phyloP scores from a whole-genome alignment of 2,888 invertebrate species.

The Pandemis cinnamomeana region DNA sequence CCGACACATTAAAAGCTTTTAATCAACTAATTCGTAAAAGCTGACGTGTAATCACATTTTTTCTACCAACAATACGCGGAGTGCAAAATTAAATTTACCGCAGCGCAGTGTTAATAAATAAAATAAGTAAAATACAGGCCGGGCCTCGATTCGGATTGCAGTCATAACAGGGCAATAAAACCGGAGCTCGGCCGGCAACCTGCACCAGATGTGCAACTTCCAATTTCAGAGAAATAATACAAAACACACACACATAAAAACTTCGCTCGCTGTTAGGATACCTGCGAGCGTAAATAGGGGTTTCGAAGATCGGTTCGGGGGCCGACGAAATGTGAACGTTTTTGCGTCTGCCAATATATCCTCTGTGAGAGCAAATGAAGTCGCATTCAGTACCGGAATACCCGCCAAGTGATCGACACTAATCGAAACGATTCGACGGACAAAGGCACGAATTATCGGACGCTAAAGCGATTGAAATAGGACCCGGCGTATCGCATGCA shows the following conservation, averaged over 20 bases:
- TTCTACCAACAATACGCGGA: constrained; percentile 56
- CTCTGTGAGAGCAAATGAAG: constrained; percentile 37
- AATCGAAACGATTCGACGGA: constrained; percentile 22
- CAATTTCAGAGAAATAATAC: constrained; percentile 71
- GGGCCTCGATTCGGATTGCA: constrained; percentile 67
- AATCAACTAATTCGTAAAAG: constrained; percentile 35
- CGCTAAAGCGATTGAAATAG: constrained; percentile 25
- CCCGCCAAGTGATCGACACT: constrained; percentile 12
- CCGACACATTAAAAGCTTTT: constrained; percentile 37
- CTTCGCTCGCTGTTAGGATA: constrained; percentile 66
- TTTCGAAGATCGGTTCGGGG: constrained; percentile 67
- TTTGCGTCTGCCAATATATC: constrained; percentile 48
- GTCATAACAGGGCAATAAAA: constrained; percentile 77
- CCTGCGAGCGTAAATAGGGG: constrained; percentile 75
- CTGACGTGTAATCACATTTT: constrained; percentile 51
- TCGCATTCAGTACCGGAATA: constrained; percentile 13
- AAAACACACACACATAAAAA: constrained; percentile 65
- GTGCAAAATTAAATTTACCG: constrained; percentile 63
- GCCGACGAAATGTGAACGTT: constrained; percentile 64
- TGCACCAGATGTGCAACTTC: constrained; percentile 74
- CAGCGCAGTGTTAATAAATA: constrained; percentile 65
- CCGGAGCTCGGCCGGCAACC: constrained; percentile 54
- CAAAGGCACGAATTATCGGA: constrained; percentile 25
- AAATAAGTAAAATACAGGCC: constrained; percentile 66
- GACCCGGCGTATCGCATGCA: constrained; percentile 3